phyloP scores from a whole-genome alignment of 2,888 invertebrate genomes.

The Uloborus plumipes region DNA sequence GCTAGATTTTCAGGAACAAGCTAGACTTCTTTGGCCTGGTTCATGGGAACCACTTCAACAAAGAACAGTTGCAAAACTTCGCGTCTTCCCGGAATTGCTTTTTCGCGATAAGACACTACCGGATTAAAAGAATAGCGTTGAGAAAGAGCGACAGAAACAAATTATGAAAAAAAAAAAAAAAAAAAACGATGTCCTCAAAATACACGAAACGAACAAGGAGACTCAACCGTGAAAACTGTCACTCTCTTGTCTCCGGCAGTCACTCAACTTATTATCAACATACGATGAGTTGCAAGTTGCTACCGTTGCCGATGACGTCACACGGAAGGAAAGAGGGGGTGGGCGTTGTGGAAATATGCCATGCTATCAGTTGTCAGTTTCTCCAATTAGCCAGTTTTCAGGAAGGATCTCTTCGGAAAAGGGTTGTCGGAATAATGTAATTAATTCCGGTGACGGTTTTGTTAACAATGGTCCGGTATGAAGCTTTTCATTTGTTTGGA shows the following conservation, averaged over 20 bases:
- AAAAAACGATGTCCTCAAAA: slow-evolving; percentile 1
- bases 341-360: background rate
- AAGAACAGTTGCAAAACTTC: background rate
- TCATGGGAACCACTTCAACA: too few species aligned
- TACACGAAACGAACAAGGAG: slow-evolving; percentile 1
- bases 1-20: too few species aligned
- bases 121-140: slow-evolving; percentile 11
- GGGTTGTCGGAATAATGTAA: slow-evolving; percentile 33
- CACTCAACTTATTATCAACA: slow-evolving; percentile 58
- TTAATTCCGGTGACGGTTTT: slow-evolving; percentile 27
- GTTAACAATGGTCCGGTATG: slow-evolving; percentile 4
- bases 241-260: slow-evolving; percentile 47
- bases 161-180: slow-evolving; percentile 3
- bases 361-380: slow-evolving; percentile 57
- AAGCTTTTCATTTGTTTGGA: too few species aligned
- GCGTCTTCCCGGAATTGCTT: background rate
- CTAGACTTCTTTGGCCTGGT: too few species aligned
- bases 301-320: slow-evolving; percentile 49
- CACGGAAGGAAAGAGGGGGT: background rate
- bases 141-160: slow-evolving; percentile 6
- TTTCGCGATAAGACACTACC: slow-evolving; percentile 16
- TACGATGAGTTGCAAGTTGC: slow-evolving; percentile 52
- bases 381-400: slow-evolving; percentile 56
- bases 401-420: slow-evolving; percentile 30
- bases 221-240: slow-evolving; percentile 52